Evolutionary conservation across 2,797 vertebrate genomes (phyloP), one percentile per base, ranked within the genome.

Genomic region (Pelobates cultripes): DNA sequence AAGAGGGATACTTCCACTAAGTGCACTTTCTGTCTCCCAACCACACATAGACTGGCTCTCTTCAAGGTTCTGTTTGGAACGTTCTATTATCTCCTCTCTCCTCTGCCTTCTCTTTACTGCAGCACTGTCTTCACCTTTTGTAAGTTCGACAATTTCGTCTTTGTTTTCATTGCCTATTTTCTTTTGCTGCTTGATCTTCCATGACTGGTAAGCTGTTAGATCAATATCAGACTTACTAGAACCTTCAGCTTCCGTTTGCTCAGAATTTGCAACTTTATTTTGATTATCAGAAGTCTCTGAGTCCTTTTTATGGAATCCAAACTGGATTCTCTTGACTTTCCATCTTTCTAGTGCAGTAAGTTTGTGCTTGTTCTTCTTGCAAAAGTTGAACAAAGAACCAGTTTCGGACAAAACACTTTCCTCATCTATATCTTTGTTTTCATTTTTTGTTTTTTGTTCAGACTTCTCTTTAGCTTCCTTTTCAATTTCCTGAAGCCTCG

Each of bases 301-400:
- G 4, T 97, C 96, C 77, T 95, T 97, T 88, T 95, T 98, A 88
- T 99, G 97, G 94, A 96, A 99, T 10, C 97, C 97, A 67, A 97
- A 99, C 73, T 99, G 97, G 88, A 99, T 96, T 78, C 97, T 94
- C 86, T 99, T 99, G 81, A 99, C 47, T 66, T 95, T 96, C 98
- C 98, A 99, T 42, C 98, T 94, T 86, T 99, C 97, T 83, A 99
- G 84, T 51, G 97, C 92, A 0, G 95, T 95, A 89, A 99, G 90
- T 47, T 94, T 97, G 60, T 97, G 95, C 89, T 95, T 97, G 88
- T 98, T 97, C 80, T 94, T 96, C 86, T 96, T 93, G 89, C 98
- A 99, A 86, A 98, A 99, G 88, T 97, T 96, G 83, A 95, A 97
- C 91, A 99, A 95, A 51, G 97, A 98, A 84, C 94, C 92, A 67